A percentile compares a stretch with the other conserved stretches of the same genome.
Conservation (phyloP, 2,888 invertebrate species). For the Aporophyla nigra region DNA sequence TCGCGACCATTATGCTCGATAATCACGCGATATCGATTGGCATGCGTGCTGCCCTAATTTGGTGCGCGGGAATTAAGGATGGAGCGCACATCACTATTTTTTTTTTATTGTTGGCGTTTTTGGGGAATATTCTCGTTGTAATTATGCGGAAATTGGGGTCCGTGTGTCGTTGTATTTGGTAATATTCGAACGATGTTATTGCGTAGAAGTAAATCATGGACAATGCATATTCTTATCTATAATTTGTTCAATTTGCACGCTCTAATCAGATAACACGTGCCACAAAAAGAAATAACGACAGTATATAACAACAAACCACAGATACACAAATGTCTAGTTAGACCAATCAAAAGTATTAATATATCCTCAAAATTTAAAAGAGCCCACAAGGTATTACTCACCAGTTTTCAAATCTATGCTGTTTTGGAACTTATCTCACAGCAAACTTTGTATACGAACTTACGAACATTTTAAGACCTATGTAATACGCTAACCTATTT, state of each 20-base stretch:
- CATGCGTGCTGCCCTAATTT: slow-evolving; percentile 84
- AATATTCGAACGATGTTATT: neutral
- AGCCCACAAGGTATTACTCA: neutral
- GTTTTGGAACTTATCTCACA: neutral
- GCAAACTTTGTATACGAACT: neutral
- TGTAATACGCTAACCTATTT: too few species aligned
- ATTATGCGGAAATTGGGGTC: slow-evolving; percentile 24
- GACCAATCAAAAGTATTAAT: neutral
- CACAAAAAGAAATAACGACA: neutral
- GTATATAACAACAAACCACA: neutral
- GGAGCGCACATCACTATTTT: slow-evolving; percentile 46
- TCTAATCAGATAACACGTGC: neutral
- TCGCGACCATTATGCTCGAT: slow-evolving; percentile 84
- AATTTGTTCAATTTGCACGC: neutral
- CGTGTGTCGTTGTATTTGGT: neutral
- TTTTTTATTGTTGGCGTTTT: slow-evolving; percentile 37
- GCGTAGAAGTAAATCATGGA: neutral
- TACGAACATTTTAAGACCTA: neutral
- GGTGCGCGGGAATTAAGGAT: slow-evolving; percentile 65
- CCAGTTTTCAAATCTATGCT: neutral
- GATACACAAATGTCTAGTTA: neutral
- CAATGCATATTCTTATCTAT: neutral
- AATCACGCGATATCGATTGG: slow-evolving; percentile 88
- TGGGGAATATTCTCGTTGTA: slow-evolving; percentile 21
- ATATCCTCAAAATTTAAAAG: neutral